Percentiles rank a stretch among this genome's conserved stretches.
These are phyloP conservation scores for Dermolepida albohirtum DNA, from an alignment of 2,888 invertebrate genomes.

Conservation along the genomic window DNA sequence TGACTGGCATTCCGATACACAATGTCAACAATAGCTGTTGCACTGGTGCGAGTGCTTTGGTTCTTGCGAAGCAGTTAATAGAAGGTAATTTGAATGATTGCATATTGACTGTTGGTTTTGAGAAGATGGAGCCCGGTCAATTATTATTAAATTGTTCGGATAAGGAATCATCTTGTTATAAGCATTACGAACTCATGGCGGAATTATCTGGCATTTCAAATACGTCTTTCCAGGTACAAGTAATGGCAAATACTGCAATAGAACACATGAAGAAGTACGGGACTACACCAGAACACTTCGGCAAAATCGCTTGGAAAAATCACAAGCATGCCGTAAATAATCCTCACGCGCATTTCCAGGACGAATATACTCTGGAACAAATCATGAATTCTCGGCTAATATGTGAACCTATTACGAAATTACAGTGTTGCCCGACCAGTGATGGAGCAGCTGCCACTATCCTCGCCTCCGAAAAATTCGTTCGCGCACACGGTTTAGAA, in stretches of 20 bases:
- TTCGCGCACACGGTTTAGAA: conserved; percentile 84
- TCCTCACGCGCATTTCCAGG: conserved; percentile 94
- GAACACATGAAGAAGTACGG: conserved; percentile 98
- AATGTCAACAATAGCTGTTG: too few relatives aligned
- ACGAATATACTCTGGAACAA: conserved; percentile 91
- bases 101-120: conserved; percentile 94
- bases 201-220: conserved; percentile 83
- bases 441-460: conserved; percentile 96
- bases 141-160: conserved; percentile 81
- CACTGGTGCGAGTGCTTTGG: conserved; percentile 67
- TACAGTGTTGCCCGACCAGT: conserved; percentile 75
- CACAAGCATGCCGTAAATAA: conserved; percentile 97
- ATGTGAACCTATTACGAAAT: conserved; percentile 85
- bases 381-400: conserved; percentile 89
- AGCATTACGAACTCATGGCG: conserved; percentile 86
- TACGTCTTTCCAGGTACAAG: conserved; percentile 91
- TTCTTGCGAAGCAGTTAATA: conserved; percentile 92
- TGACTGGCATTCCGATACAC: too few relatives aligned
- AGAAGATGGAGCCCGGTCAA: conserved; percentile 97
- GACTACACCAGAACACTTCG: conserved; percentile 91
- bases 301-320: conserved; percentile 98
- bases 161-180: conserved; percentile 87
- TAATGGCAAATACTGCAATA: conserved; percentile 95
- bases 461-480: conserved; percentile 91
- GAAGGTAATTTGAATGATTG: conserved; percentile 89